phyloP scores from a whole-genome alignment of 2,888 invertebrate genomes.

The Lymantria dispar region DNA sequence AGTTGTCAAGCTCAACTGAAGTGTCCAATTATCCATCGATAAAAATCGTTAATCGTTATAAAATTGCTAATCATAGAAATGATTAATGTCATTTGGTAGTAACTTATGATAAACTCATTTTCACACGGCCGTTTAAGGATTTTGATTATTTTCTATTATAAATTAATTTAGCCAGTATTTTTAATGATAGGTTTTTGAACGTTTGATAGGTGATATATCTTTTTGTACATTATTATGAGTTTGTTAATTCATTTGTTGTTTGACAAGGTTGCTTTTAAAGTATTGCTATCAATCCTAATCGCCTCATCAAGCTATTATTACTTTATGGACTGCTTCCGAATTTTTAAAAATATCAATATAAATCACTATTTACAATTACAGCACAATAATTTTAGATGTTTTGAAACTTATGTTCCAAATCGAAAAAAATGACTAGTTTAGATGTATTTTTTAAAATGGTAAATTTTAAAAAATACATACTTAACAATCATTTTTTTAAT shows the following conservation, averaged over 20 bases:
- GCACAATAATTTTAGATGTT: too few species aligned
- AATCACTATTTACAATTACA: too few species aligned
- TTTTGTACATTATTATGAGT: constrained; percentile 20
- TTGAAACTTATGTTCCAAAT: too few species aligned
- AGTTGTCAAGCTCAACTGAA: neutral
- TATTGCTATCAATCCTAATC: too few species aligned
- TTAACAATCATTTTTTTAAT: too few species aligned
- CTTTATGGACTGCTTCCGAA: too few species aligned
- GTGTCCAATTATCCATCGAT: neutral
- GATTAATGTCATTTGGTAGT: constrained; percentile 15
- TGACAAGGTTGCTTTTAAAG: neutral
- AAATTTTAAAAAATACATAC: too few species aligned
- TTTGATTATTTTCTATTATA: constrained; percentile 12
- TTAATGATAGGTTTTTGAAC: constrained; percentile 24
- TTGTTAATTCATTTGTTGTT: constrained; percentile 26
- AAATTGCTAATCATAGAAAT: constrained; percentile 17
- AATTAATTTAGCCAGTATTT: constrained; percentile 8
- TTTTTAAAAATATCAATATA: too few species aligned
- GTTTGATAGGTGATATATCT: constrained; percentile 26
- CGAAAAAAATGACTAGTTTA: too few species aligned
- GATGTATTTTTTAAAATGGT: too few species aligned
- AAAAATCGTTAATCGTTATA: constrained; percentile 11
- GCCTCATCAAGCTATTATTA: too few species aligned
- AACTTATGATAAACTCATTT: constrained; percentile 20
- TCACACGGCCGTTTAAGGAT: constrained; percentile 18